Percentiles rank a stretch among this genome's conserved stretches.
These are phyloP conservation scores for Aurelia coerulea DNA, from an alignment of 30 jellyfish, hydroid and myxozoan species.

Conservation along the genomic window DNA sequence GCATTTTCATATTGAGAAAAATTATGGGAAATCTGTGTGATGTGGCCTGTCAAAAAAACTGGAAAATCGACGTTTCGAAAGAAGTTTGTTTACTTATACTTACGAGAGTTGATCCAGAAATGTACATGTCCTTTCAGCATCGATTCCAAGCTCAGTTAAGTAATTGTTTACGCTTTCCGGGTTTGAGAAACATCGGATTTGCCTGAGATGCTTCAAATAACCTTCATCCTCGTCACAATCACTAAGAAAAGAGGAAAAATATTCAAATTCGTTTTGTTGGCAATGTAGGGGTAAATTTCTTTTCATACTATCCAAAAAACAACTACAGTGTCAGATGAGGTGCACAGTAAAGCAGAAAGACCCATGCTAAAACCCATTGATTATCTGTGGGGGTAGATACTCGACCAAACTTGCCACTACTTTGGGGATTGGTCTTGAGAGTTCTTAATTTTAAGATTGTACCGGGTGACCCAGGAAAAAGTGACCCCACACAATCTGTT, in stretches of 20 bases:
- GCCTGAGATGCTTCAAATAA: constrained; percentile 23
- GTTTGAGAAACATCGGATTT: constrained; percentile 32
- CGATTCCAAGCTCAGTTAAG: constrained; percentile 44
- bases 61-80: too few species aligned
- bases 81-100: background rate
- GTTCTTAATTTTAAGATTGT: too few species aligned
- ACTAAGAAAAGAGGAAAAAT: background rate
- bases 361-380: too few species aligned
- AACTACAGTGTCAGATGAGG: background rate
- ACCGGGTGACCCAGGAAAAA: too few species aligned
- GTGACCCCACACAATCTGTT: too few species aligned
- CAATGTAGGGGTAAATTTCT: background rate
- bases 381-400: too few species aligned
- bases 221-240: constrained; percentile 24
- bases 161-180: constrained; percentile 46
- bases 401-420: too few species aligned
- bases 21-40: too few species aligned
- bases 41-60: too few species aligned
- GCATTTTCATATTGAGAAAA: too few species aligned
- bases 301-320: background rate
- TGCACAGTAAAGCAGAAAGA: background rate
- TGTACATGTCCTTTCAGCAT: constrained; percentile 32
- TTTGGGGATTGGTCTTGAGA: too few species aligned
- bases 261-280: background rate
- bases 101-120: constrained; percentile 36